phyloP scores from a whole-genome alignment of 2,888 invertebrate genomes.

The Cryptus armator region DNA sequence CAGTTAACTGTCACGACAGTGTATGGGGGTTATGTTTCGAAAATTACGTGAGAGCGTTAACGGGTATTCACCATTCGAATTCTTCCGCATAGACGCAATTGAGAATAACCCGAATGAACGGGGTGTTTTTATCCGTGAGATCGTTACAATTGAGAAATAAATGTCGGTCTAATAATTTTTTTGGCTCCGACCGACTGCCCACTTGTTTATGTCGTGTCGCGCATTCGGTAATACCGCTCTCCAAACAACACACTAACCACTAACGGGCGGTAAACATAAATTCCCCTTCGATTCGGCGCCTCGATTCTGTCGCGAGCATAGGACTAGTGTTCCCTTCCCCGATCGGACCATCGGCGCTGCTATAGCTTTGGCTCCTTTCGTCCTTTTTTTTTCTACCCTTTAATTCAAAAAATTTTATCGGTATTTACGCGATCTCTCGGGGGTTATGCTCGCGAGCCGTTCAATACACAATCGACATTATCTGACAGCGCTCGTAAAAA shows the following conservation, averaged over 20 bases:
- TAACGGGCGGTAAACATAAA: constrained; percentile 63
- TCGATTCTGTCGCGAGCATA: constrained; percentile 43
- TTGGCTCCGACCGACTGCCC: constrained; percentile 70
- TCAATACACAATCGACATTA: no score
- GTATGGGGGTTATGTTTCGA: constrained; percentile 54
- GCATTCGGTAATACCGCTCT: constrained; percentile 71
- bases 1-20: constrained; percentile 63
- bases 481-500: no score
- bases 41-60: constrained; percentile 21
- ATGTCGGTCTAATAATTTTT: constrained; percentile 70
- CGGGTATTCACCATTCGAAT: constrained; percentile 61
- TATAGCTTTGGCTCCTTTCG: constrained; percentile 18
- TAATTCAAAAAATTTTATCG: not conserved
- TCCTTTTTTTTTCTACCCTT: not conserved
- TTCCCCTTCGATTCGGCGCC: constrained; percentile 62
- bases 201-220: constrained; percentile 78
- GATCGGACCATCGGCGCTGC: constrained; percentile 46
- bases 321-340: constrained; percentile 42
- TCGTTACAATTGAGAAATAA: constrained; percentile 30
- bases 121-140: not conserved
- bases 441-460: not conserved
- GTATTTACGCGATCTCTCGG: not conserved
- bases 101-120: constrained; percentile 27
- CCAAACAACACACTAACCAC: constrained; percentile 74
- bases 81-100: constrained; percentile 41